Evolutionary conservation across 2,797 vertebrate species (phyloP).

Genomic region (Myripristis murdjan): DNA sequence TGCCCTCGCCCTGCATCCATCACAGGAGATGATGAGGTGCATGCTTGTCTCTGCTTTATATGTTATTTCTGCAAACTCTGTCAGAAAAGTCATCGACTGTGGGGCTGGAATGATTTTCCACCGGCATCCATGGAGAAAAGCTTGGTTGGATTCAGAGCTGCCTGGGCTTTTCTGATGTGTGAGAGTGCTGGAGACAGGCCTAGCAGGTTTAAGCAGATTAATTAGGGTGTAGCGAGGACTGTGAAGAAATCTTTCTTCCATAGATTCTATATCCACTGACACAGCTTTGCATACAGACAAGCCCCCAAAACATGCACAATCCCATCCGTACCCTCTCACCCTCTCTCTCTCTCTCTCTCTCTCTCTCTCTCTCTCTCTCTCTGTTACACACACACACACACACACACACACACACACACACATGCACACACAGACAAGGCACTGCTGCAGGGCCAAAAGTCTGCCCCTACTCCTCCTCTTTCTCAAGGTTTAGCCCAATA

Average conservation of each 20-base stretch:
- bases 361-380: too few species aligned
- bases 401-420: too few species aligned
- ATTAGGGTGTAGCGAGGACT: conserved; percentile 85
- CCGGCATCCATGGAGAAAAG: conserved; percentile 80
- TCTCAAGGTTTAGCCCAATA: conserved; percentile 68
- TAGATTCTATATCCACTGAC: conserved; percentile 79
- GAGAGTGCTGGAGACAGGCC: conserved; percentile 80
- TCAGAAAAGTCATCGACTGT: conserved; percentile 80
- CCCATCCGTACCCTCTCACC: conserved; percentile 39
- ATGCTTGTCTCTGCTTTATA: conserved; percentile 63
- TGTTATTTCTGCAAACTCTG: conserved; percentile 70
- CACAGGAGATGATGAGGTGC: conserved; percentile 68
- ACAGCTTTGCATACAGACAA: conserved; percentile 75
- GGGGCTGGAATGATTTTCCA: conserved; percentile 73
- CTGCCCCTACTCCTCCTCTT: conserved; percentile 66
- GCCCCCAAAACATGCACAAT: conserved; percentile 67
- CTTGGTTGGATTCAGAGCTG: conserved; percentile 75
- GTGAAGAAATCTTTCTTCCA: conserved; percentile 83
- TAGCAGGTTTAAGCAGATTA: conserved; percentile 85
- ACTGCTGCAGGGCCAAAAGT: conserved; percentile 74
- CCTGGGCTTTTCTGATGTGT: conserved; percentile 78
- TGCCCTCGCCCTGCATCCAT: conserved; percentile 58
- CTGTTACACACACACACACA: too few species aligned
- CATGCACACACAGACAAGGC: too few species aligned
- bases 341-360: conserved; percentile 36